phyloP scores from a whole-genome alignment of 2,888 invertebrate species.

The Drosophila mulleri region DNA sequence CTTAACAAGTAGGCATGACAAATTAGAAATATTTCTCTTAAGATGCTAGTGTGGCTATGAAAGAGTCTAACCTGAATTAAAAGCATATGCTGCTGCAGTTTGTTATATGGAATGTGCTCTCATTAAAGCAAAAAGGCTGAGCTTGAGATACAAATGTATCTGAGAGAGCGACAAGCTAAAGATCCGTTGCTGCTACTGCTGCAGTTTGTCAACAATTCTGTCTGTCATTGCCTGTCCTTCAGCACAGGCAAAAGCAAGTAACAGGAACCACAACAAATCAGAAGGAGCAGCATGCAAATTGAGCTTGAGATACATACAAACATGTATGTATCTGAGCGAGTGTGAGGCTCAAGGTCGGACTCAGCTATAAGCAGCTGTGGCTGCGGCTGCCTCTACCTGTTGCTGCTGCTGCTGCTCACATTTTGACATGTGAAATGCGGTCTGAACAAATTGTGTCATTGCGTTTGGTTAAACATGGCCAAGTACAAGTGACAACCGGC shows the following conservation, averaged over 20 bases:
- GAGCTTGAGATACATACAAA: constrained; percentile 12
- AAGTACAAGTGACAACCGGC: constrained; percentile 44
- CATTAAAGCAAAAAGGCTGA: not conserved
- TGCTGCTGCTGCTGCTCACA: constrained; percentile 12
- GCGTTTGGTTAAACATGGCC: constrained; percentile 65
- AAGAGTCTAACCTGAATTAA: not conserved
- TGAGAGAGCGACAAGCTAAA: too few species aligned
- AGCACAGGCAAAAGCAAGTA: not conserved
- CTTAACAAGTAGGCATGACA: not conserved
- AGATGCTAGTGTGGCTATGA: too few species aligned
- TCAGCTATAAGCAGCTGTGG: constrained; percentile 16
- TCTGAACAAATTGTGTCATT: constrained; percentile 74
- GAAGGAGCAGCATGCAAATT: constrained; percentile 27
- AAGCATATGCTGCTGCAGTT: constrained; percentile 15
- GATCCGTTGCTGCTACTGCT: not conserved
- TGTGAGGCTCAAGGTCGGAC: constrained; percentile 47
- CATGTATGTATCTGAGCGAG: constrained; percentile 3
- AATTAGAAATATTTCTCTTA: not conserved
- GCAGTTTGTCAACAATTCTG: not conserved
- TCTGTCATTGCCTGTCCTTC: not conserved
- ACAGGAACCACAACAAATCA: not conserved
- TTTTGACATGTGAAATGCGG: constrained; percentile 73
- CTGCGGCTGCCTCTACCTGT: constrained; percentile 6
- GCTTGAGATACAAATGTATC: too few species aligned
- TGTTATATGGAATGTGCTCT: not conserved